Evolutionary conservation across 1,140 invertebrate genomes (phyloP).

Genomic region (Dreissena rostriformis): DNA sequence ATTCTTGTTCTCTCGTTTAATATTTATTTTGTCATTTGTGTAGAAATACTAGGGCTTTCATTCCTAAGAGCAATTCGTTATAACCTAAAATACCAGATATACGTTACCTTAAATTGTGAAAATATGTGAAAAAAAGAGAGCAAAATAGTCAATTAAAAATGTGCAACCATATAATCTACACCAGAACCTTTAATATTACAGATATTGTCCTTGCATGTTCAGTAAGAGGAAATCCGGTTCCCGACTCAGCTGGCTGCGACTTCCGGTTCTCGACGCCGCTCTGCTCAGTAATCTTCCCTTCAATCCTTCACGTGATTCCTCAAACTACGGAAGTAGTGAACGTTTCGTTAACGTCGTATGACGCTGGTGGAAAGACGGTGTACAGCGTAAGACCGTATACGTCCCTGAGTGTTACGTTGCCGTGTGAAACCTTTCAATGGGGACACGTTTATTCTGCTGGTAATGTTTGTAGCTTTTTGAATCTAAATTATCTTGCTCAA

Average conservation of each 20-base stretch:
- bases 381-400: slow-evolving; percentile 5
- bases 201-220: neutral
- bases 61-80: no score
- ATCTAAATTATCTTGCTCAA: no score
- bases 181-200: no score
- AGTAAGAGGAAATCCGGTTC: slow-evolving; percentile 4
- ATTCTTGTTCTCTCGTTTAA: no score
- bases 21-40: no score
- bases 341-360: slow-evolving; percentile 10
- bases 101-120: no score
- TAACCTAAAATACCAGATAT: no score
- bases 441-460: neutral
- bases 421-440: slow-evolving; percentile 27
- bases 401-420: neutral
- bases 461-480: neutral
- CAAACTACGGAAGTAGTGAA: slow-evolving; percentile 48
- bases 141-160: no score
- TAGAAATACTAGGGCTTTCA: no score
- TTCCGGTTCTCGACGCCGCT: slow-evolving; percentile 46
- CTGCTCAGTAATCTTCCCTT: neutral
- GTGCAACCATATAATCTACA: no score
- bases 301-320: slow-evolving; percentile 36
- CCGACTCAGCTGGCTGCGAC: slow-evolving; percentile 24
- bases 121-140: no score
- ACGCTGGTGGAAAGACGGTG: neutral